A percentile compares a stretch with the other conserved stretches of the same genome.
These are phyloP conservation scores for Ahaetulla prasina DNA, from an alignment of 2,113 vertebrate genomes.

Conservation along the genomic window DNA sequence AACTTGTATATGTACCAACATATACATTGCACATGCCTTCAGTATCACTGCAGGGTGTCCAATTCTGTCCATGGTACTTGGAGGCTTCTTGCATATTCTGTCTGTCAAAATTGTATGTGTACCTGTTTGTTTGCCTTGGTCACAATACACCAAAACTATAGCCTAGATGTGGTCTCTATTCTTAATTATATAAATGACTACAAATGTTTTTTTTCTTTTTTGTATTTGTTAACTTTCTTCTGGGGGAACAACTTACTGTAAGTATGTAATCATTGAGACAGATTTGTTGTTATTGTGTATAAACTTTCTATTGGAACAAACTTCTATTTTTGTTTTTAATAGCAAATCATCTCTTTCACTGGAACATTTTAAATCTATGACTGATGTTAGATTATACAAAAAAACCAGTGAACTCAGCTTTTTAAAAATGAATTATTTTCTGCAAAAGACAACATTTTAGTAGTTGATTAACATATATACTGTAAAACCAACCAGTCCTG, in stretches of 20 bases:
- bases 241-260: not conserved
- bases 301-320: not conserved
- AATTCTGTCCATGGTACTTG: not conserved
- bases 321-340: not conserved
- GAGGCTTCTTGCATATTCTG: not conserved
- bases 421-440: not conserved
- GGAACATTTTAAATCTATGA: not conserved
- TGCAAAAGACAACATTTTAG: not conserved
- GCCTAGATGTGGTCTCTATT: not conserved
- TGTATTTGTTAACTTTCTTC: not conserved
- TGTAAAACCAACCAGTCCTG: not conserved
- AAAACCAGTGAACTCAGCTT: not conserved
- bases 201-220: not conserved
- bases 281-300: not conserved
- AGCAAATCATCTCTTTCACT: not conserved
- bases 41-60: not conserved
- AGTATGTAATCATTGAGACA: not conserved
- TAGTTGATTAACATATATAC: not conserved
- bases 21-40: not conserved
- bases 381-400: not conserved
- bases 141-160: not conserved
- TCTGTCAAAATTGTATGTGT: not conserved
- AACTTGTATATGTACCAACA: no score
- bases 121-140: not conserved
- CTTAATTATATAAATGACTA: not conserved